Conservation (phyloP, 2,888 invertebrate species). For the Pammene aurita region DNA sequence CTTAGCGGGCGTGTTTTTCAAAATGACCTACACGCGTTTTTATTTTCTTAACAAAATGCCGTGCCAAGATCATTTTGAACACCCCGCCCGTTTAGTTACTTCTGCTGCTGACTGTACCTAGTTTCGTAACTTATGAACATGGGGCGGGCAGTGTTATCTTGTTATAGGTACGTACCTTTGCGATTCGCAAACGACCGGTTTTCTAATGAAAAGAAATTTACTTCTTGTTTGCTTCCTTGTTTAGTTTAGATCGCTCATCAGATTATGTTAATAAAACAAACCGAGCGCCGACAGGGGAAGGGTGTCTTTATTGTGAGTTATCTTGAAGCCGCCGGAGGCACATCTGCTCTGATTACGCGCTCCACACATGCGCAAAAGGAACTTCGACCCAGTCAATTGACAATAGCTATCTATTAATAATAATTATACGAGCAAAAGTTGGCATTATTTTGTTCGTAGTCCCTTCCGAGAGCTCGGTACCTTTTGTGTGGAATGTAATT, state of each 20-base stretch:
- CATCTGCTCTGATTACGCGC: slow-evolving; percentile 77
- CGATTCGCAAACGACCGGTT: no score
- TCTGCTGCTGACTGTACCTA: no score
- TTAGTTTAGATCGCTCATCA: neutral
- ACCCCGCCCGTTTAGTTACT: no score
- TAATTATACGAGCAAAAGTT: slow-evolving; percentile 80
- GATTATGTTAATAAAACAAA: slow-evolving; percentile 21
- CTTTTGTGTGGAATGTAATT: slow-evolving; percentile 82
- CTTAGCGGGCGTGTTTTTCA: no score
- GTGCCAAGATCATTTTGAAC: no score
- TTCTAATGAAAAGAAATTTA: no score
- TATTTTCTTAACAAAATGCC: no score
- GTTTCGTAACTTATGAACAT: no score
- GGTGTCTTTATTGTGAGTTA: slow-evolving; percentile 12
- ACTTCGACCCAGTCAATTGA: slow-evolving; percentile 64
- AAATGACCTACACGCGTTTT: no score
- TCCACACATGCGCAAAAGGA: slow-evolving; percentile 59
- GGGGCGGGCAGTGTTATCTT: no score
- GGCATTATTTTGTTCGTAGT: slow-evolving; percentile 78
- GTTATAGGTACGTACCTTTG: no score
- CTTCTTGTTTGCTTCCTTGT: no score
- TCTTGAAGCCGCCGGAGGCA: slow-evolving; percentile 45
- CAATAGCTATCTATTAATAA: slow-evolving; percentile 78
- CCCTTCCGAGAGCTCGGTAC: slow-evolving; percentile 77
- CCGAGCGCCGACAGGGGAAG: neutral